phyloP scores from a whole-genome alignment of 1,140 invertebrate species.

The Globodera ellingtonae region DNA sequence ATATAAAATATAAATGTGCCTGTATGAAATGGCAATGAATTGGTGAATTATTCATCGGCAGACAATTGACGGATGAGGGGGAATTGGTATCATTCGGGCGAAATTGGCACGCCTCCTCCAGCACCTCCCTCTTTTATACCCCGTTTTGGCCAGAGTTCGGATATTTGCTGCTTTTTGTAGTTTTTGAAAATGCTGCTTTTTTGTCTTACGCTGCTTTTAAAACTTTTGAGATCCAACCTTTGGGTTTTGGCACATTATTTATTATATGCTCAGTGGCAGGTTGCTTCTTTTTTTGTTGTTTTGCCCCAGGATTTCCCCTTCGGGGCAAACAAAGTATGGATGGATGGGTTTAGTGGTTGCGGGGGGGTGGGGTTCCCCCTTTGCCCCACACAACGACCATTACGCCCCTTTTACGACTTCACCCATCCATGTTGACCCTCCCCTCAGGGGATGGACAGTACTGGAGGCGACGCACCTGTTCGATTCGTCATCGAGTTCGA shows the following conservation, averaged over 20 bases:
- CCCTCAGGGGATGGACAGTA: slow-evolving; percentile 3
- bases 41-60: background rate
- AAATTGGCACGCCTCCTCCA: background rate
- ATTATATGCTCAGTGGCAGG: background rate
- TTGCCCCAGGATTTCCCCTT: background rate
- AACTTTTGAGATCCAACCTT: too few species aligned
- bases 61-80: background rate
- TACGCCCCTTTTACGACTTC: background rate
- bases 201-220: too few species aligned
- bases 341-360: background rate
- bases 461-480: background rate
- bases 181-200: too few species aligned
- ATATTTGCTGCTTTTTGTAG: too few species aligned
- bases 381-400: background rate
- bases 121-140: background rate
- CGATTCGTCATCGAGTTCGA: background rate
- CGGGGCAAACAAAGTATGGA: background rate
- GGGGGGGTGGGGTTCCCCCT: background rate
- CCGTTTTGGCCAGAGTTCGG: background rate
- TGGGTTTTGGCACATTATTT: background rate
- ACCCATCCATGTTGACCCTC: background rate
- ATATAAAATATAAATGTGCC: background rate
- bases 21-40: background rate
- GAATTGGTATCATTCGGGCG: background rate
- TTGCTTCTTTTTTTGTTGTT: background rate